These are phyloP conservation scores for Aradus depressus DNA, from an alignment of 2,888 invertebrate genomes.

Conservation along the genomic window DNA sequence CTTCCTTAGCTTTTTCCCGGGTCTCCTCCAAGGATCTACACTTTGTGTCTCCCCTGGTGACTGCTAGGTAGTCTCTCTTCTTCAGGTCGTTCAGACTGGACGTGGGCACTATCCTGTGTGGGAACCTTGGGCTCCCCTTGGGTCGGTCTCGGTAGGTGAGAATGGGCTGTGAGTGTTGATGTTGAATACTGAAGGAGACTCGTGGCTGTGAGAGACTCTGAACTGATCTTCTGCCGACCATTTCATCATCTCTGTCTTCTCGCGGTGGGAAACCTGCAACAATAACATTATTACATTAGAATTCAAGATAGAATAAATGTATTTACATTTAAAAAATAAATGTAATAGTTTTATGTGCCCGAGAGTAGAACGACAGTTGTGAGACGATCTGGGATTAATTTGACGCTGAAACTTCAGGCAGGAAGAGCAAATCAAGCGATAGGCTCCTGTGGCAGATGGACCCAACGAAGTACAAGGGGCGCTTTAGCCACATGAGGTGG, in stretches of 20 bases:
- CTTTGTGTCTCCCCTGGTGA: constrained; percentile 21
- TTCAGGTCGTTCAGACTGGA: constrained; percentile 42
- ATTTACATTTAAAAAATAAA: too few species aligned
- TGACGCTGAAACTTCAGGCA: too few species aligned
- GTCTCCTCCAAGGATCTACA: constrained; percentile 32
- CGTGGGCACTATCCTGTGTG: constrained; percentile 57
- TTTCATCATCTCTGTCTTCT: constrained; percentile 17
- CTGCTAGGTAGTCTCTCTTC: constrained; percentile 15
- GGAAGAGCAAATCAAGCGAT: too few species aligned
- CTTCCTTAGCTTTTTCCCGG: constrained; percentile 9
- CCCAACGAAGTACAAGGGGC: too few species aligned
- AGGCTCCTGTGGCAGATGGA: too few species aligned
- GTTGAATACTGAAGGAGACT: constrained; percentile 27
- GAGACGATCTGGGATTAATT: too few species aligned
- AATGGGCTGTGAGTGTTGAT: constrained; percentile 26
- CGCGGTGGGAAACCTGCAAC: constrained; percentile 3
- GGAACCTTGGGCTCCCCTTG: constrained; percentile 61
- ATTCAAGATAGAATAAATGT: neutral
- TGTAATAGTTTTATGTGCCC: too few species aligned
- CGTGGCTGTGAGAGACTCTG: constrained; percentile 26
- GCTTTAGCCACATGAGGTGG: too few species aligned
- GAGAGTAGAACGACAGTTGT: too few species aligned
- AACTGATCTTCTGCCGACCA: constrained; percentile 21
- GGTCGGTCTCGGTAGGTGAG: constrained; percentile 37
- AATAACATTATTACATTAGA: neutral